Evolutionary conservation across 2,113 vertebrate species (phyloP).

Genomic region (Apus apus): DNA sequence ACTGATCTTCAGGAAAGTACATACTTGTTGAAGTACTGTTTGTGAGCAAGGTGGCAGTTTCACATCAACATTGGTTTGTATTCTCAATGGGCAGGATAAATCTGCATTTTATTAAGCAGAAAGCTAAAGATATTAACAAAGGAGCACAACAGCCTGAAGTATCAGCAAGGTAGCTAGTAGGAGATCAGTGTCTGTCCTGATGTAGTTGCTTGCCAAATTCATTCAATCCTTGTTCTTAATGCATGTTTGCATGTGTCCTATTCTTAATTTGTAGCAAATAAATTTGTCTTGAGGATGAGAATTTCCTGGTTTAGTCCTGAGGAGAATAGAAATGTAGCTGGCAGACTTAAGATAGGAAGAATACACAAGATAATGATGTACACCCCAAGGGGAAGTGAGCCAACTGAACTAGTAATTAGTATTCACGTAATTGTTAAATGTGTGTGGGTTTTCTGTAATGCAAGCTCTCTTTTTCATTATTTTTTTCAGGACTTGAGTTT

Average conservation of each 20-base stretch:
- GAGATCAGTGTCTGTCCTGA: background rate
- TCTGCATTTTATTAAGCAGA: background rate
- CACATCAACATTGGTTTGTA: fast-evolving
- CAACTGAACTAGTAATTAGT: background rate
- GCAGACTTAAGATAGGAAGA: background rate
- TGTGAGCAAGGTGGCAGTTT: background rate
- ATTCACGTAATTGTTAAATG: background rate
- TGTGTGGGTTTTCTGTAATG: background rate
- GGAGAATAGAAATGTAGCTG: background rate
- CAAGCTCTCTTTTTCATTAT: background rate
- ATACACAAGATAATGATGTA: background rate
- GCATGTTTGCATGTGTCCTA: fast-evolving
- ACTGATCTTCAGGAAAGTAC: fast-evolving
- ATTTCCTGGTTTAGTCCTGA: background rate
- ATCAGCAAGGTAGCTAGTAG: background rate
- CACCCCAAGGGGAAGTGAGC: background rate
- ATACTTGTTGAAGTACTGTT: background rate
- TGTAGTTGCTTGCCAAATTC: background rate
- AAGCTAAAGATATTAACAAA: background rate
- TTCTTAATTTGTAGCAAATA: background rate
- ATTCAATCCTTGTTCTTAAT: background rate
- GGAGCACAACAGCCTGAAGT: background rate
- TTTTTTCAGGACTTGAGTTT: constrained; percentile 86
- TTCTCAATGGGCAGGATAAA: background rate
- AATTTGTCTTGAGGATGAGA: background rate